A percentile compares a stretch with the other conserved stretches of the same genome.
Conservation (phyloP, 1,140 invertebrate species). For the Drosophila parabipectinata region DNA sequence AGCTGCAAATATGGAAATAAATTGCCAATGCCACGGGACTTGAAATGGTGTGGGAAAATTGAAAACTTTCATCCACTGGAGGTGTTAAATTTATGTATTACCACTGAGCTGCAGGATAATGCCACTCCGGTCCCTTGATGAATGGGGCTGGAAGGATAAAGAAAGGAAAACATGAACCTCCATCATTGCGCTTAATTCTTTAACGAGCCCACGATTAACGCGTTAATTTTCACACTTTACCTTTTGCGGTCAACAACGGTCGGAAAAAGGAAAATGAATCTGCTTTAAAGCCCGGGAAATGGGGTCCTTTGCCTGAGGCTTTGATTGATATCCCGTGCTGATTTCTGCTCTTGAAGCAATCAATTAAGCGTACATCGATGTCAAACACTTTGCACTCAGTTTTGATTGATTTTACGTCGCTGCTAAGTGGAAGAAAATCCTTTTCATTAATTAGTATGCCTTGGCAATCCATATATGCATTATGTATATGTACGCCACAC, state of each 20-base stretch:
- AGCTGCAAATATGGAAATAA: conserved; percentile 69
- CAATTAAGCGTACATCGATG: conserved; percentile 60
- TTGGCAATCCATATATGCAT: not conserved
- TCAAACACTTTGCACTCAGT: conserved; percentile 57
- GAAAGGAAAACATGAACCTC: conserved; percentile 4
- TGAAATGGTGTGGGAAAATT: conserved; percentile 18
- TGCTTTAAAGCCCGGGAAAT: conserved; percentile 12
- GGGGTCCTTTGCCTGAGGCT: conserved; percentile 7
- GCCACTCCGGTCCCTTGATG: conserved; percentile 7
- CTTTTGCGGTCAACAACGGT: conserved; percentile 16
- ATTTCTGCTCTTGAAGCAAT: conserved; percentile 48
- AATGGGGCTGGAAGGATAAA: not conserved
- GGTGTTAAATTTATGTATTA: conserved; percentile 37
- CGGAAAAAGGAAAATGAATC: conserved; percentile 12
- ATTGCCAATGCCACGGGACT: conserved; percentile 44
- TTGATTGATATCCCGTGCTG: conserved; percentile 36
- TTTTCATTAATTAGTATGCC: conserved; percentile 54
- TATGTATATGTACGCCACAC: conserved; percentile 10
- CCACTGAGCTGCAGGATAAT: conserved; percentile 21
- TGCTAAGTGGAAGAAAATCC: conserved; percentile 11
- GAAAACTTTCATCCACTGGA: conserved; percentile 17
- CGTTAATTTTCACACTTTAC: conserved; percentile 25
- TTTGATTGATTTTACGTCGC: conserved; percentile 66
- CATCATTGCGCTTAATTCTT: conserved; percentile 23
- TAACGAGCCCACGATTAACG: conserved; percentile 18